Evolutionary conservation across 2,797 vertebrate species (phyloP).

Genomic region (Vespertilio murinus): DNA sequence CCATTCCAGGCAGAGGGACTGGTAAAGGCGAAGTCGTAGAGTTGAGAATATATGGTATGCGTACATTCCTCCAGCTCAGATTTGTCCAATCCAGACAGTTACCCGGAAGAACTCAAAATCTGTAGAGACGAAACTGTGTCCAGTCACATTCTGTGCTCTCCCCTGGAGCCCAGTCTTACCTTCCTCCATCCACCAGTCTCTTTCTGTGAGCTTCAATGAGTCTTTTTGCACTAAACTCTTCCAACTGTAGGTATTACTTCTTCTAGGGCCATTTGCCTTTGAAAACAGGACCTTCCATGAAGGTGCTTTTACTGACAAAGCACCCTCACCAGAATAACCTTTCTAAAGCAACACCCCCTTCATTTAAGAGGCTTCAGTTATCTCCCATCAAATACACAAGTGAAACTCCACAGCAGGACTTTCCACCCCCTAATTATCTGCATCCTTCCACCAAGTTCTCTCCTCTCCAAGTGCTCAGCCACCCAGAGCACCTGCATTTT

Average conservation of each 20-base stretch:
- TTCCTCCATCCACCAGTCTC: neutral
- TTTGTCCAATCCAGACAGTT: neutral
- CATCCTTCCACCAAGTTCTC: neutral
- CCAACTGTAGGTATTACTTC: neutral
- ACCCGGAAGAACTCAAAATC: neutral
- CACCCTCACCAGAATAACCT: neutral
- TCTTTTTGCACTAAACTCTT: neutral
- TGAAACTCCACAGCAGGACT: neutral
- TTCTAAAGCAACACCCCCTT: neutral
- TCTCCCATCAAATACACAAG: neutral
- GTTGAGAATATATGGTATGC: neutral
- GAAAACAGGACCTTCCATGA: neutral
- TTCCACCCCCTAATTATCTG: neutral
- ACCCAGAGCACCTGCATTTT: neutral
- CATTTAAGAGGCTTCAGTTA: neutral
- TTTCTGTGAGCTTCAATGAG: neutral
- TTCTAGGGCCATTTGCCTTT: neutral
- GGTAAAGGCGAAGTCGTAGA: neutral
- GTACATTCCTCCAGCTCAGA: neutral
- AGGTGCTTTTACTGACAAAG: neutral
- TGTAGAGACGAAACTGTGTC: neutral
- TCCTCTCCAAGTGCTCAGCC: neutral
- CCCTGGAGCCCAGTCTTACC: neutral
- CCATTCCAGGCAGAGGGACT: neutral
- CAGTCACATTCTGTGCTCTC: neutral